Evolutionary conservation across 2,888 invertebrate genomes (phyloP), one percentile per base, ranked within the genome.

Genomic region (Metacarcinus magister): DNA sequence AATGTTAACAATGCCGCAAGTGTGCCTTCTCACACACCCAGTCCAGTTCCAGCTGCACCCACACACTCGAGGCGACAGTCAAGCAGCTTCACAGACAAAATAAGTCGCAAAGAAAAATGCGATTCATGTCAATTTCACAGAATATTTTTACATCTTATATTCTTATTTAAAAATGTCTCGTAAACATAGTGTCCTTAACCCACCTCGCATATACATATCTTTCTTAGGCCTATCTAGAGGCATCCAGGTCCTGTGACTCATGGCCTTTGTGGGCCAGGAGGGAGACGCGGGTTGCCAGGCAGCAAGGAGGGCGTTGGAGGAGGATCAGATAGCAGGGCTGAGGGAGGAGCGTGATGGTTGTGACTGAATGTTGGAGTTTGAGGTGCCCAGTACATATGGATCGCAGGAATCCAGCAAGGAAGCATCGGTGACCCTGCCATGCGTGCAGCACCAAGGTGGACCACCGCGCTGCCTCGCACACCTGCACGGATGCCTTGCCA

Each of bases 131-230:
- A 39, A 10, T 87, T 87, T 32, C 87, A 32, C 32, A 39, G 10
- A 32, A 87, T 87, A 32, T 87, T 16, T 87, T 87, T 39, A 13
- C 16, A 75, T 32, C 39, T 87, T 87, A 8, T 87, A 87, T 87
- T 87, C 23, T 39, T 87, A 87, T 39, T 39, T 32, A 87, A 39
- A 87, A 87, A 87, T 16, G 87, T 16, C 87, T 87, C 87, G 87
- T 87, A 39, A 87, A 87, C 87, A 39, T 19, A 75, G 87, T 16
- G 87, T 32, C 87, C 87, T 87, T 87, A 87, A 87, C 87, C 87
- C 32, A 19, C 87, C 32, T 39, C 39, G 32, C 16, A 39, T 87
- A 39, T 87, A n/a, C 39, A 13, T 87, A 39, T 87, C 13, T 32
- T 16, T 87, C 2, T 87, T 87, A 87, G 87, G 87, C 87, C 16